These are phyloP conservation scores for Idaea biselata DNA, from an alignment of 2,888 invertebrate genomes.

Conservation along the genomic window DNA sequence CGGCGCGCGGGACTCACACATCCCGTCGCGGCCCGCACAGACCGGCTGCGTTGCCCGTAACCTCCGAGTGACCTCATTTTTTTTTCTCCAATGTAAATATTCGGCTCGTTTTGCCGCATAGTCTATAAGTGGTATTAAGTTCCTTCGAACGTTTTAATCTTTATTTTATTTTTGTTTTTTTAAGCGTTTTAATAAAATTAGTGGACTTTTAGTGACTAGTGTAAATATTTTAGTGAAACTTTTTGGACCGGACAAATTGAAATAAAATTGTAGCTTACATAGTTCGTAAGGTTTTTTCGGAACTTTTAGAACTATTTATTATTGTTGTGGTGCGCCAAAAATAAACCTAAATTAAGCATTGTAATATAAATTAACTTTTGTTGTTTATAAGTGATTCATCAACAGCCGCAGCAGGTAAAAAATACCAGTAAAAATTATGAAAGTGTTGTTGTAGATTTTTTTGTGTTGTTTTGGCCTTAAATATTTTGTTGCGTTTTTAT, in stretches of 20 bases:
- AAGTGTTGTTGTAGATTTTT: neutral
- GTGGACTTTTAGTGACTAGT: constrained; percentile 52
- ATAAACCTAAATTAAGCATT: constrained; percentile 13
- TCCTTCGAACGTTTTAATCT: constrained; percentile 63
- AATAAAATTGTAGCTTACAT: constrained; percentile 33
- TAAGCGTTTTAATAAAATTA: constrained; percentile 42
- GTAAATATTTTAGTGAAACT: constrained; percentile 54
- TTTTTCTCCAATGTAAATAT: constrained; percentile 80
- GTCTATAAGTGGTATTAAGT: constrained; percentile 79
- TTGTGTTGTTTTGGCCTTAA: neutral
- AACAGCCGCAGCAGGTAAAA: neutral
- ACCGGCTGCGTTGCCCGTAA: constrained; percentile 79
- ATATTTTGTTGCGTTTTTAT: neutral
- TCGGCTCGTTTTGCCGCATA: constrained; percentile 78
- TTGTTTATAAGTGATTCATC: constrained; percentile 16
- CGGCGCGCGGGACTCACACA: constrained; percentile 40
- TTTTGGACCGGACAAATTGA: constrained; percentile 44
- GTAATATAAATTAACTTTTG: neutral
- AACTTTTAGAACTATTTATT: constrained; percentile 46
- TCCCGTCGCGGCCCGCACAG: constrained; percentile 77
- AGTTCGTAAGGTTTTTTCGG: constrained; percentile 42
- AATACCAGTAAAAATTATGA: neutral
- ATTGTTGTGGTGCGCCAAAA: constrained; percentile 48
- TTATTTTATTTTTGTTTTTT: constrained; percentile 42
- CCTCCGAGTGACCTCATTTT: constrained; percentile 80